Evolutionary conservation across 2,797 vertebrate genomes (phyloP), one percentile per base, ranked within the genome.

Genomic region (Enteromius fasciolatus): DNA sequence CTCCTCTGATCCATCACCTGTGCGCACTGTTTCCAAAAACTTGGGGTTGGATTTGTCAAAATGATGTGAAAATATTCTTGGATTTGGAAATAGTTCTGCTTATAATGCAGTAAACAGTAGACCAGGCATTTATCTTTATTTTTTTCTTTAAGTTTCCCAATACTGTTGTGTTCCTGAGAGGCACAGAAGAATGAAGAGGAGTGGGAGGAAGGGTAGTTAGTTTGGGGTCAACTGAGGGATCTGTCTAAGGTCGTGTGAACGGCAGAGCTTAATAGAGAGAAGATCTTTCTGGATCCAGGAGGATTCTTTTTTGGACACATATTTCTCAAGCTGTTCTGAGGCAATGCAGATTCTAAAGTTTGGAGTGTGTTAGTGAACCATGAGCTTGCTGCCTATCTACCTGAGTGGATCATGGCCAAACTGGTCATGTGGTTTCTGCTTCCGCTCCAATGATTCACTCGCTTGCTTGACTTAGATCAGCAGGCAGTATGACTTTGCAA

Each of bases 211-310:
- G 90, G 87, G 84, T 85, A 52, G 52, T 90, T 90, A 83, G 77
- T 84, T 46, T n/a, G 88, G 87, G 91, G 89, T 84, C 77, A 87
- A 85, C 80, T 41, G 74, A 50, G 83, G 85, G 87, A 87, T 80
- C 90, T 87, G 85, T 68, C 76, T 52, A 44, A 80, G 87, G 90
- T 93, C 90, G 91, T 92, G 92, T 91, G 91, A 93, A 93, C 90
- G 84, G 90, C 91, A 89, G 87, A 36, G 4, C 54, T 86, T 69
- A 73, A 67, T 83, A 50, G 46, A 85, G 68, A 69, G 76, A 79
- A 63, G 76, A 83, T 82, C 63, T 54, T 54, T 75, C 50, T 36
- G 28, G 10, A 67, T 67, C 11, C 8, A 7, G 50, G 28, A 48
- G 28, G 15, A 69, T 57, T 79, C n/a, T 36, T 23, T 57, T 31